Evolutionary conservation across 2,888 invertebrate genomes (phyloP).

Genomic region (Chaetogeoica ovagalla): DNA sequence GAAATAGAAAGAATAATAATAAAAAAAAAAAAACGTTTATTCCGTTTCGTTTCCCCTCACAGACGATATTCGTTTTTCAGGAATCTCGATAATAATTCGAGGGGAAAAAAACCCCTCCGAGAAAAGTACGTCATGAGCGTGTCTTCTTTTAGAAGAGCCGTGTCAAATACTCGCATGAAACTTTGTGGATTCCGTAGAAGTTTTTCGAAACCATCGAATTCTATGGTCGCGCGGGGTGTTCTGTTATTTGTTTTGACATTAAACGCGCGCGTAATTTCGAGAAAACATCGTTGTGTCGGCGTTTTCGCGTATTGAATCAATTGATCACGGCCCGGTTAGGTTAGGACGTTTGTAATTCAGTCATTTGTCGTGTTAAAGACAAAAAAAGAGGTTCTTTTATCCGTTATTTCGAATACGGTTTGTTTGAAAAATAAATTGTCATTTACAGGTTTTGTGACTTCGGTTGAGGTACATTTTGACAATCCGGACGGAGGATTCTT

Average conservation of each 20-base stretch:
- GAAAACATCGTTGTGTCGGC: background rate
- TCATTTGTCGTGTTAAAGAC: too few relatives aligned
- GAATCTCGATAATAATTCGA: background rate
- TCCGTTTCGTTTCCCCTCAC: background rate
- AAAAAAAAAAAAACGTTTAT: background rate
- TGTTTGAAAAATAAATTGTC: background rate
- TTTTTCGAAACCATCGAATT: background rate
- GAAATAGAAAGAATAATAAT: too few relatives aligned
- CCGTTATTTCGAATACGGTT: too few relatives aligned
- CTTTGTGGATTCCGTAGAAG: conserved; percentile 6
- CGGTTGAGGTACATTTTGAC: conserved; percentile 88
- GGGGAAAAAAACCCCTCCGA: background rate
- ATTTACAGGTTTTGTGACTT: conserved; percentile 67
- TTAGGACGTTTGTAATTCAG: background rate
- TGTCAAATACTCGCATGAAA: background rate
- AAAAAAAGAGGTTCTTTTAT: background rate
- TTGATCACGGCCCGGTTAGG: background rate
- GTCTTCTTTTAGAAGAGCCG: background rate
- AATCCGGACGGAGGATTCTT: conserved; percentile 90
- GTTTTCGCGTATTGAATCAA: background rate
- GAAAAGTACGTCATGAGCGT: too few relatives aligned
- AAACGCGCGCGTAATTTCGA: background rate
- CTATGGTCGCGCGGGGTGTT: background rate
- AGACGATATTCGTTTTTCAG: background rate
- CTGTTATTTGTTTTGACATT: background rate